Conservation (phyloP, 2,888 invertebrate genomes). For the Formica aserva region DNA sequence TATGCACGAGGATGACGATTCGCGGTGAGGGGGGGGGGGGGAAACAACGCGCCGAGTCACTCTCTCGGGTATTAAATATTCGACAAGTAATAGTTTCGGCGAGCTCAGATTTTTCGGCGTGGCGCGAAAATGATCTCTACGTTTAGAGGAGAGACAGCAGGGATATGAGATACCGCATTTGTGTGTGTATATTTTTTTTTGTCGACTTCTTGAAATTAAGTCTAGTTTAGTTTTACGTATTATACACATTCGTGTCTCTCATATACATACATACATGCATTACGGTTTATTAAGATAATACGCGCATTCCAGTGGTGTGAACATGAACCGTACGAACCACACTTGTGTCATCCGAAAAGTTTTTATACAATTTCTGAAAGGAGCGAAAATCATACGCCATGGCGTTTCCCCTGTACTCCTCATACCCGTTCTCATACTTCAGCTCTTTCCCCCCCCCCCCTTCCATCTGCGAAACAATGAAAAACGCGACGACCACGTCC, state of each 20-base stretch:
- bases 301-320: constrained; percentile 29
- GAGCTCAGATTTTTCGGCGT: neutral
- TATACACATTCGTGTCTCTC: neutral
- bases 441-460: neutral
- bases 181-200: neutral
- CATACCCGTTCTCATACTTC: neutral
- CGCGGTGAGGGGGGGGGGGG: neutral
- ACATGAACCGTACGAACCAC: neutral
- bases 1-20: constrained; percentile 14
- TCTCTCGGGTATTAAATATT: neutral
- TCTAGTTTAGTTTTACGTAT: neutral
- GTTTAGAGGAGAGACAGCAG: neutral
- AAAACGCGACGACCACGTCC: constrained; percentile 3
- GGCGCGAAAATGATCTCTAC: neutral
- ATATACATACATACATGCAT: neutral
- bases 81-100: neutral
- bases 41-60: neutral
- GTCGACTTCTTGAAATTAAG: constrained; percentile 10
- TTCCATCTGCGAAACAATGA: neutral
- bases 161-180: neutral
- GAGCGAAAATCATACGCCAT: neutral
- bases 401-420: neutral
- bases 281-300: constrained; percentile 25
- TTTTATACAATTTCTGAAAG: neutral
- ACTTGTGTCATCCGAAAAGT: neutral